Base-by-base conservation (phyloP, 2,797 vertebrate genomes). In the Arctocebus calabarensis region DNA sequence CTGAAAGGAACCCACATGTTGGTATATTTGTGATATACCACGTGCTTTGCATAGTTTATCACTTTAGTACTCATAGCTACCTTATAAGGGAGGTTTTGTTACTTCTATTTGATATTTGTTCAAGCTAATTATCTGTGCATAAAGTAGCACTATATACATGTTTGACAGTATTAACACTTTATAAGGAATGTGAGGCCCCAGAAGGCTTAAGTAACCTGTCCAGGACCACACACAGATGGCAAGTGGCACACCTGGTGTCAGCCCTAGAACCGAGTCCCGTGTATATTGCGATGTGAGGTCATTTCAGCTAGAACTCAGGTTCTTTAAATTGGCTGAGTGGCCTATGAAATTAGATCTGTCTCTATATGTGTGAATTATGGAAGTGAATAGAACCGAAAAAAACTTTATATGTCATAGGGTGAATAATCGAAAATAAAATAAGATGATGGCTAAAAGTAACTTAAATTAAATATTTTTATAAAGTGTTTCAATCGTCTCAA, bases 401-500 rank as follows among this genome's bases (percentile, higher is more conserved):
- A 40, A 79, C 7, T 48, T 55, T 66, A 19, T 48, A 34, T 25
- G 27, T 34, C 6, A 81, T n/a, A 85, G 27, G 1, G 52, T 52
- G 43, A 87, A 77, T 89, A 29, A 37, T 14, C 40, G 9, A 40
- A 91, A 94, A 61, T 68, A 85, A 88, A 61, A 55, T 48, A 62
- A 89, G 10, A 59, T 61, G 19, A 5, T 55, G 40, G 25, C 22
- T 79, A 85, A 70, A 84, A 5, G 0, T 37, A 71, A 71, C 37
- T 48, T 71, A 87, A 88, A 88, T 87, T 0, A 94, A 94, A 45
- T 88, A 43, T 48, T 62, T 95, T 85, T 2, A 78, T 88, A 82
- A 32, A 82, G 61, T 78, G 52, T 85, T 55, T 37, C 55, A 62
- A 84, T 59, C 40, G 52, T 61, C 17, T 84, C 9, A 40, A 19